Conservation (phyloP, 2,797 vertebrate species). For the Alfaro cultratus region DNA sequence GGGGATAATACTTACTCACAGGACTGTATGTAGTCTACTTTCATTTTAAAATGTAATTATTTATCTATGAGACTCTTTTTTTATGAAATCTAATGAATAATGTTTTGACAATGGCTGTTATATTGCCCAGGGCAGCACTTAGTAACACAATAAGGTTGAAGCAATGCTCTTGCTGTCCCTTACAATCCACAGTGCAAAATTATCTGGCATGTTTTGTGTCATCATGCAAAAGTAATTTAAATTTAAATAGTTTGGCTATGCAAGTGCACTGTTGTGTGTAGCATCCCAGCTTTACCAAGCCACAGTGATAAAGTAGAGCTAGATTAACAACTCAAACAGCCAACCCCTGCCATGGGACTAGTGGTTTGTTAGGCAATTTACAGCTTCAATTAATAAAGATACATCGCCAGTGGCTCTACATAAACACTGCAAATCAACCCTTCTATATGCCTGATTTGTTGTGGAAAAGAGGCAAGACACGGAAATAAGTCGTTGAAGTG, state of each 20-base stretch:
- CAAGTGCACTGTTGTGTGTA: slow-evolving; percentile 22
- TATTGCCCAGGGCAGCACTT: background rate
- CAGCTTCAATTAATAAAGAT: slow-evolving; percentile 44
- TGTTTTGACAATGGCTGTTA: background rate
- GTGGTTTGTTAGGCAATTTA: slow-evolving; percentile 34
- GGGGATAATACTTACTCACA: background rate
- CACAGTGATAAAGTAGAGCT: slow-evolving; percentile 37
- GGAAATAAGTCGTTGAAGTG: background rate
- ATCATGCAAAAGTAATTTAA: slow-evolving; percentile 33
- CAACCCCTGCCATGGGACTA: slow-evolving; percentile 39
- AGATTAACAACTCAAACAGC: slow-evolving; percentile 47
- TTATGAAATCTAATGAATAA: background rate
- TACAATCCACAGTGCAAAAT: slow-evolving; percentile 33
- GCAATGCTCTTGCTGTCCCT: slow-evolving; percentile 27
- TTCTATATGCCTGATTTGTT: slow-evolving; percentile 23
- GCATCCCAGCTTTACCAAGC: slow-evolving; percentile 51
- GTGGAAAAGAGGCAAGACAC: slow-evolving; percentile 15
- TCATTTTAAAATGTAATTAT: background rate
- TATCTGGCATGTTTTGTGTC: slow-evolving; percentile 23
- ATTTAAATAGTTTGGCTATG: slow-evolving; percentile 34
- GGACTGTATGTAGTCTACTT: background rate
- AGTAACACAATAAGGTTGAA: slow-evolving; percentile 21
- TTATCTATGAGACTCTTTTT: background rate
- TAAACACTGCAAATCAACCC: slow-evolving; percentile 33
- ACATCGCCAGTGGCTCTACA: slow-evolving; percentile 21